Evolutionary conservation across 2,888 invertebrate genomes (phyloP).

Genomic region (Palloptera scutellata): DNA sequence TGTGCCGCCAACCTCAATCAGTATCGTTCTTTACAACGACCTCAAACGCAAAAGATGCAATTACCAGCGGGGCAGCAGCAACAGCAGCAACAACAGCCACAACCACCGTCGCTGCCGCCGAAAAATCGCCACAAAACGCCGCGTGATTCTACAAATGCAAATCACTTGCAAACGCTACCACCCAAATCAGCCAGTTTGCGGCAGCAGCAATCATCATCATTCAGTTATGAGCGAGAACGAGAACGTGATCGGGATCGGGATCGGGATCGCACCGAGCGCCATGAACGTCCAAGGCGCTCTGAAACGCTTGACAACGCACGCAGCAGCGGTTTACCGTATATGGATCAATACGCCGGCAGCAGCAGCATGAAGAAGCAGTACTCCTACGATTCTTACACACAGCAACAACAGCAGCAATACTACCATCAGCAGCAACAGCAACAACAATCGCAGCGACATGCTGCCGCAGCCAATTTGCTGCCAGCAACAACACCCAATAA

Average conservation of each 20-base stretch:
- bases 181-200: conserved; percentile 60
- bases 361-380: conserved; percentile 55
- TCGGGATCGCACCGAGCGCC: conserved; percentile 42
- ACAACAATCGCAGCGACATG: conserved; percentile 42
- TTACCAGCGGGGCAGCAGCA: conserved; percentile 41
- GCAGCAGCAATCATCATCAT: conserved; percentile 53
- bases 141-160: conserved; percentile 51
- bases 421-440: conserved; percentile 43
- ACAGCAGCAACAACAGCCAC: conserved; percentile 41
- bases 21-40: conserved; percentile 70
- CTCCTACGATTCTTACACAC: conserved; percentile 56
- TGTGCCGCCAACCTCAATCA: conserved; percentile 66
- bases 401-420: conserved; percentile 51
- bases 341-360: conserved; percentile 53
- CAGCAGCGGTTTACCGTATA: conserved; percentile 46
- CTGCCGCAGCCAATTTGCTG: conserved; percentile 43
- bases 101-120: conserved; percentile 62
- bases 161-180: conserved; percentile 60
- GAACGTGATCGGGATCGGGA: conserved; percentile 49
- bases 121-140: conserved; percentile 62
- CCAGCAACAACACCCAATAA: conserved; percentile 40
- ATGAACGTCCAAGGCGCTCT: conserved; percentile 55
- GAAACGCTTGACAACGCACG: conserved; percentile 59
- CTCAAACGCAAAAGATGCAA: conserved; percentile 59
- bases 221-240: conserved; percentile 56